phyloP scores from a whole-genome alignment of 2,113 vertebrate species.

The Rissa tridactyla region DNA sequence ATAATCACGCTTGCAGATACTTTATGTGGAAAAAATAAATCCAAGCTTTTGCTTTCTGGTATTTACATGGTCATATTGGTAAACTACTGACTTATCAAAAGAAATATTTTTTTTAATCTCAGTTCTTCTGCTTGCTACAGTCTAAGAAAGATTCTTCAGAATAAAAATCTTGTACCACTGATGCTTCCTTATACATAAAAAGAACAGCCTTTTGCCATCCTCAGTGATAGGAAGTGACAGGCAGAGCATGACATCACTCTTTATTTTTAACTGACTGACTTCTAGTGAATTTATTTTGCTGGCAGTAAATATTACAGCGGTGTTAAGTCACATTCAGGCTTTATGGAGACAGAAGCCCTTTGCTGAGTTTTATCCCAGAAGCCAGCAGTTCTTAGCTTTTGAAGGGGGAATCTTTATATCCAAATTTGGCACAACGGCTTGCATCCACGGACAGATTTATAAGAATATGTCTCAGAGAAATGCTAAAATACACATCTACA shows the following conservation, averaged over 20 bases:
- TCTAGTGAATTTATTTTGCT: slow-evolving; percentile 24
- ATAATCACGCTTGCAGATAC: not conserved
- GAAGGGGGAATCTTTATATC: not conserved
- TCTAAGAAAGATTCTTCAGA: not conserved
- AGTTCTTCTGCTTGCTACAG: not conserved
- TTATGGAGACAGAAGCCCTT: not conserved
- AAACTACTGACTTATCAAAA: not conserved
- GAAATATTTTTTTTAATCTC: not conserved
- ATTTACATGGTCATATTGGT: not conserved
- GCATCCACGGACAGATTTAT: not conserved
- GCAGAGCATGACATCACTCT: slow-evolving; percentile 50
- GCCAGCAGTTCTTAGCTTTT: not conserved
- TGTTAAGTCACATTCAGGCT: not conserved
- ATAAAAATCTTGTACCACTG: not conserved
- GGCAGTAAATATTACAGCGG: not conserved
- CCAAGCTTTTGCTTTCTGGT: not conserved
- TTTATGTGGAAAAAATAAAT: not conserved
- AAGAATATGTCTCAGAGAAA: not conserved
- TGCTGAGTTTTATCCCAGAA: not conserved
- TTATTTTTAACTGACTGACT: slow-evolving; percentile 48
- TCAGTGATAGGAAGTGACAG: slow-evolving; percentile 45
- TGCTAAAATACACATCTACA: not conserved
- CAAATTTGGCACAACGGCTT: not conserved
- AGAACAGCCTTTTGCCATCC: slow-evolving; percentile 18
- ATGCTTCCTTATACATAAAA: not conserved